Evolutionary conservation across 2,888 invertebrate genomes (phyloP).

Genomic region (Neoaliturus tenellus): DNA sequence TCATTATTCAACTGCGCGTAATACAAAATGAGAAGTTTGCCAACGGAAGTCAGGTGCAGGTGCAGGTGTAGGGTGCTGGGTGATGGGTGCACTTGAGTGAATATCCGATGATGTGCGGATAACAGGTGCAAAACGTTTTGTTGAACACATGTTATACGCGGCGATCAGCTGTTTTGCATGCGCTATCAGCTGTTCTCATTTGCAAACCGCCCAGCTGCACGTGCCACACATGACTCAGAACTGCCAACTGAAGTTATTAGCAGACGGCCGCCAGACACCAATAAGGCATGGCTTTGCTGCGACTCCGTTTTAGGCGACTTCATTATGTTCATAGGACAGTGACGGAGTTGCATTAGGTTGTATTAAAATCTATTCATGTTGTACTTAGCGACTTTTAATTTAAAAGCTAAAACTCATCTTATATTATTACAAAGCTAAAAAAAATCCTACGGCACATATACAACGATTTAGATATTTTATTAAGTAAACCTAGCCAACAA

Average conservation of each 20-base stretch:
- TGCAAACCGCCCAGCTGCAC: constrained; percentile 22
- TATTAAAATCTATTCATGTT: too few relatives aligned
- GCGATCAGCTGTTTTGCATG: constrained; percentile 22
- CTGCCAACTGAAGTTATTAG: neutral
- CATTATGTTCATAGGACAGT: too few relatives aligned
- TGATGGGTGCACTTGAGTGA: neutral
- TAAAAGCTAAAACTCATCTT: too few relatives aligned
- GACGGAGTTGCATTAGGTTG: too few relatives aligned
- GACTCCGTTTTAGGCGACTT: neutral
- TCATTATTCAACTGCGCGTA: too few relatives aligned
- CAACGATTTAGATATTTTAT: too few relatives aligned
- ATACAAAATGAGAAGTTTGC: too few relatives aligned
- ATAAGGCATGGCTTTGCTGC: neutral
- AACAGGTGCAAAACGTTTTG: constrained; percentile 20
- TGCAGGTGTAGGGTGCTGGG: neutral
- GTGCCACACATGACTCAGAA: constrained; percentile 1
- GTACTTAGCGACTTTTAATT: too few relatives aligned
- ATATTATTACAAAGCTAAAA: too few relatives aligned
- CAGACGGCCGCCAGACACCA: neutral
- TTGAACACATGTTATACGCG: neutral
- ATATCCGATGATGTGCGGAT: neutral
- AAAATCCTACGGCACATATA: too few relatives aligned
- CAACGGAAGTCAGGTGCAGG: neutral
- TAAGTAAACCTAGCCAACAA: too few relatives aligned
- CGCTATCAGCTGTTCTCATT: constrained; percentile 29